Percentiles rank a stretch among this genome's conserved stretches.
phyloP scores from a whole-genome alignment of 2,888 invertebrate species.

The Perithous albicinctus region DNA sequence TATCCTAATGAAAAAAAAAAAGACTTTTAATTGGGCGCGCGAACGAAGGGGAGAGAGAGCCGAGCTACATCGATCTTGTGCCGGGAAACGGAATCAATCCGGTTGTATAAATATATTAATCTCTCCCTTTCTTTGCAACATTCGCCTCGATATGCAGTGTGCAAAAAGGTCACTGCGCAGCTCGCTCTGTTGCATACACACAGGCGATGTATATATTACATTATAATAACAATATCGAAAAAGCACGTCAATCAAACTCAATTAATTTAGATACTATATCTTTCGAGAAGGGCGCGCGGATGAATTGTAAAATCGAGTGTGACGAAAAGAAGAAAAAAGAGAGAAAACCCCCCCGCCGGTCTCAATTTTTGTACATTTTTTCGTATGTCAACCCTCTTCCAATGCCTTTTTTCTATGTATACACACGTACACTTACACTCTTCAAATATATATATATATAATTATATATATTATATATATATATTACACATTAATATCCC shows the following conservation, averaged over 20 bases:
- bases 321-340: conserved; percentile 16
- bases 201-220: conserved; percentile 68
- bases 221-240: conserved; percentile 67
- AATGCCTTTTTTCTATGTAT: conserved; percentile 65
- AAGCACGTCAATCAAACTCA: conserved; percentile 81
- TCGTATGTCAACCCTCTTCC: conserved; percentile 71
- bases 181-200: conserved; percentile 57
- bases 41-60: conserved; percentile 24
- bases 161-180: neutral
- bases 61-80: conserved; percentile 2
- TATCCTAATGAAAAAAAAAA: conserved; percentile 74
- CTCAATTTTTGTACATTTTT: conserved; percentile 78
- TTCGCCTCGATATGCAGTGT: conserved; percentile 26
- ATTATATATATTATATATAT: conserved; percentile 24
- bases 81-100: conserved; percentile 15
- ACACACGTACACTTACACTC: conserved; percentile 55
- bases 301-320: conserved; percentile 53
- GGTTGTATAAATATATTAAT: conserved; percentile 54
- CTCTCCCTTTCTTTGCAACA: conserved; percentile 28
- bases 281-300: conserved; percentile 36
- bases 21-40: conserved; percentile 38
- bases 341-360: conserved; percentile 47
- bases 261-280: conserved; percentile 73
- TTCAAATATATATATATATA: conserved; percentile 32
- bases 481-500: conserved; percentile 41